Evolutionary conservation across 2,888 invertebrate genomes (phyloP).

Genomic region (Mesorhabditis sp.): DNA sequence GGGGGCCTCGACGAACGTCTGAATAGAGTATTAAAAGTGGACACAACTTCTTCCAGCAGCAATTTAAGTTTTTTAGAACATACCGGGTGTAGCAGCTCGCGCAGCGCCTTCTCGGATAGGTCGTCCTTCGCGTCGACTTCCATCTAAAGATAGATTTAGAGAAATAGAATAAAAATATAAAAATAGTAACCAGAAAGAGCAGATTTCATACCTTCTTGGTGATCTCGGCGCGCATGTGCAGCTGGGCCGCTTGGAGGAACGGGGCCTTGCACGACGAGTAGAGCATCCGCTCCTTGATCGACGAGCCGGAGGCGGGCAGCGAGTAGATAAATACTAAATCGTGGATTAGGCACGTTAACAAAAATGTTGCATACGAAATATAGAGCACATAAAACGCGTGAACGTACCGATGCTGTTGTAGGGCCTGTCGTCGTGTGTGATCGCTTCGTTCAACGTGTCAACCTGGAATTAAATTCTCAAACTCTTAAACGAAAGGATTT

Average conservation of each 20-base stretch:
- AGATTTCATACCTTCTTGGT: slow-evolving; percentile 74
- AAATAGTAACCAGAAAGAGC: neutral
- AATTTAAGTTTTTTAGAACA: slow-evolving; percentile 10
- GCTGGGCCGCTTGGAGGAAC: slow-evolving; percentile 77
- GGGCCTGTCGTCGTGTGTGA: slow-evolving; percentile 86
- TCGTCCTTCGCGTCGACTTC: slow-evolving; percentile 84
- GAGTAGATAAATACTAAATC: slow-evolving; percentile 89
- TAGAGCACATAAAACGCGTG: neutral
- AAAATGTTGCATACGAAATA: neutral
- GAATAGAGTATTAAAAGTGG: slow-evolving; percentile 7
- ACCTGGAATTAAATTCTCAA: slow-evolving; percentile 39
- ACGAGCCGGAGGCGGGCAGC: slow-evolving; percentile 88
- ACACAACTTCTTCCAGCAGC: slow-evolving; percentile 7
- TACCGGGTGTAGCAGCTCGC: slow-evolving; percentile 73
- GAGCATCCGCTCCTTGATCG: slow-evolving; percentile 95
- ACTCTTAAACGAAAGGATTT: no score
- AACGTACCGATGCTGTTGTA: slow-evolving; percentile 75
- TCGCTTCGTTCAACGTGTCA: slow-evolving; percentile 80
- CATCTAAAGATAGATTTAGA: slow-evolving; percentile 36
- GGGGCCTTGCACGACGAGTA: slow-evolving; percentile 96
- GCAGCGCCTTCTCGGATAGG: slow-evolving; percentile 87
- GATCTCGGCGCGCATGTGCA: slow-evolving; percentile 73
- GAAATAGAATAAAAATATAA: neutral
- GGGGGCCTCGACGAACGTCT: slow-evolving; percentile 24
- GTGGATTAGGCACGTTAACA: neutral